Conservation (phyloP, 2,797 vertebrate species). For the Danio albolineatus region DNA sequence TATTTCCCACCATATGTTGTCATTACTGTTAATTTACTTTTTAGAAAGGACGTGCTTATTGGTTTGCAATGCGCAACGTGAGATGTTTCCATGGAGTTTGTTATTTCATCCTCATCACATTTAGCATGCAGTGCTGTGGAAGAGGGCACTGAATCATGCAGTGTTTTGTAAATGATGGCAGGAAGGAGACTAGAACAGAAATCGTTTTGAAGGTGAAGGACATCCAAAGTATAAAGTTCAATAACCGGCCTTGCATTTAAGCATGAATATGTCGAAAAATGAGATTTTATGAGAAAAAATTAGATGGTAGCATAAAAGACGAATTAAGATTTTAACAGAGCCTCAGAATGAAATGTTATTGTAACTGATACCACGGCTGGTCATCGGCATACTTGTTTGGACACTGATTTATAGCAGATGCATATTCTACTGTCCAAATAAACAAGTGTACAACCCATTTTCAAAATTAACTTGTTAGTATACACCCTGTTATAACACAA, state of each 20-base stretch:
- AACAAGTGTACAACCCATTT: background rate
- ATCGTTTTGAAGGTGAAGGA: conserved; percentile 6
- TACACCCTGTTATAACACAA: background rate
- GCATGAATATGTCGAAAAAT: background rate
- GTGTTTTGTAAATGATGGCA: conserved; percentile 16
- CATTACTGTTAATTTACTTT: conserved; percentile 31
- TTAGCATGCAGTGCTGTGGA: conserved; percentile 11
- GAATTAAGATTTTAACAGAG: background rate
- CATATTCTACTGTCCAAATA: background rate
- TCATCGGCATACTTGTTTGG: background rate
- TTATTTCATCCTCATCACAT: conserved; percentile 34
- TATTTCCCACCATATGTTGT: conserved; percentile 13
- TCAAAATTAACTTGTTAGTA: background rate
- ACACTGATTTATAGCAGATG: conserved; percentile 3
- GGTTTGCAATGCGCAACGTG: background rate
- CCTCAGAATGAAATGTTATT: background rate
- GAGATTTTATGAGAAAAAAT: background rate
- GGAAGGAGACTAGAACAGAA: background rate
- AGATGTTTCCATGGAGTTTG: conserved; percentile 35
- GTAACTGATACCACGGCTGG: background rate
- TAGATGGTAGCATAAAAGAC: background rate
- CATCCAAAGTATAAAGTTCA: conserved; percentile 10
- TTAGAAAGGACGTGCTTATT: conserved; percentile 10
- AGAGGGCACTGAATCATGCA: conserved; percentile 11
- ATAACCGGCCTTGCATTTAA: background rate